Base-by-base conservation (phyloP, 2,797 vertebrate species). In the Tenualosa ilisha region DNA sequence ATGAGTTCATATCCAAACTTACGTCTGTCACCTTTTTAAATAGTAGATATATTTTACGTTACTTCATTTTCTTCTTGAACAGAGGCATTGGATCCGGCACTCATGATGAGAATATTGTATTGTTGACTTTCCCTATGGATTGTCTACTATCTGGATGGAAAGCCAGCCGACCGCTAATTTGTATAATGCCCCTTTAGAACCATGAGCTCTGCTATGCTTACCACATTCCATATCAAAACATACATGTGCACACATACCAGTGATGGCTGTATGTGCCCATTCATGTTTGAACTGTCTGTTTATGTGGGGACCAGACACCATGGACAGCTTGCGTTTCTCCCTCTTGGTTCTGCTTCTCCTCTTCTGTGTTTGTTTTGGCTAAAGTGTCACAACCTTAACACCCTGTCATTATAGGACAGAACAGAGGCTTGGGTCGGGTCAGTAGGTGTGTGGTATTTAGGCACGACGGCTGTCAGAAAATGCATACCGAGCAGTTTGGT, bases 231-330 rank as follows among this genome's bases (percentile, higher is more conserved):
- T 40, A 75, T 75, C 68, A 75, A 20, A 75, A 43, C 68, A 75
- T 75, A 43, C 68, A 15, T 75, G 12, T 26, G 68, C 13, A 7
- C 63, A 75, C 68, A 40, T 75, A 40, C 68, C 68, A 40, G 13
- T 37, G 31, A 13, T 75, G 7, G 13, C 68, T 40, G 68, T 20
- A 75, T 54, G 82, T 84, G 84, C 72, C 68, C 37, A 43, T 75
- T 75, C 68, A 75, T 88, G 83, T 85, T 15, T 84, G 61, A 65
- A 63, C 37, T 46, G 86, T 91, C 86, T 86, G 68, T 91, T 83
- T 85, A 81, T 88, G 81, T 90, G 81, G 87, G 88, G 86, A 92
- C 88, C 90, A 88, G 90, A 92, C 91, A 91, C 89, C 90, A 91
- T 93, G 91, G 61, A 51, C 83, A 12, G 46, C 83, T 82, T 40